These are phyloP conservation scores for Tanypteryx hageni DNA, from an alignment of 2,888 invertebrate species.

Conservation along the genomic window DNA sequence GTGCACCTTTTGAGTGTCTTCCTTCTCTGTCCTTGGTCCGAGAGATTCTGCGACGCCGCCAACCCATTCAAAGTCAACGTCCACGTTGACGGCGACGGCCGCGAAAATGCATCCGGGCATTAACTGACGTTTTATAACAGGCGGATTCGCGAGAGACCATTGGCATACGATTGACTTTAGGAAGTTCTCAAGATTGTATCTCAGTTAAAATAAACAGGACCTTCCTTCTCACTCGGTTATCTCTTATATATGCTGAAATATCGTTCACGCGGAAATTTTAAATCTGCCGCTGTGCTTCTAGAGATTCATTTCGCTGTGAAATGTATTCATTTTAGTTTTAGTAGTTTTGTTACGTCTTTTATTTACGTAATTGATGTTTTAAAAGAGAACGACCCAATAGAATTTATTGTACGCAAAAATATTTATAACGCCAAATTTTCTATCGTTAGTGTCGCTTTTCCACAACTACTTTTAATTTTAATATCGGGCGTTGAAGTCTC, in stretches of 20 bases:
- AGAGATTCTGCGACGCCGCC: not conserved
- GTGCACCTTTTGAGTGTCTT: not conserved
- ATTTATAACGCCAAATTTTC: too few relatives aligned
- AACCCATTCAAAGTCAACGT: not conserved
- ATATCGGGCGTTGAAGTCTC: not conserved
- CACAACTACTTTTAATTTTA: not conserved
- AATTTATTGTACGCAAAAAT: too few relatives aligned
- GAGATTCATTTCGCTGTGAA: too few relatives aligned
- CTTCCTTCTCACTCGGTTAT: too few relatives aligned
- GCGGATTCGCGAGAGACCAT: not conserved
- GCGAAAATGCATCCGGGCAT: not conserved
- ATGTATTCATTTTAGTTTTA: too few relatives aligned
- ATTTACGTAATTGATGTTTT: too few relatives aligned
- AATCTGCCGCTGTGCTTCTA: too few relatives aligned
- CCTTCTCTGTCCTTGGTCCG: conserved; percentile 15
- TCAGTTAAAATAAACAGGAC: not conserved
- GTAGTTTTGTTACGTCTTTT: too few relatives aligned
- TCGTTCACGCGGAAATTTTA: too few relatives aligned
- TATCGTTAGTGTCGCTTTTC: too few relatives aligned
- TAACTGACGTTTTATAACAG: not conserved
- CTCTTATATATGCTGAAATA: too few relatives aligned
- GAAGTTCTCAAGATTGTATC: not conserved
- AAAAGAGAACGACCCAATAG: too few relatives aligned
- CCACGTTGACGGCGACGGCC: not conserved
- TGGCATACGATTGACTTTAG: not conserved